Conservation (phyloP, 2,797 vertebrate species). For the Smutsia temminckii region DNA sequence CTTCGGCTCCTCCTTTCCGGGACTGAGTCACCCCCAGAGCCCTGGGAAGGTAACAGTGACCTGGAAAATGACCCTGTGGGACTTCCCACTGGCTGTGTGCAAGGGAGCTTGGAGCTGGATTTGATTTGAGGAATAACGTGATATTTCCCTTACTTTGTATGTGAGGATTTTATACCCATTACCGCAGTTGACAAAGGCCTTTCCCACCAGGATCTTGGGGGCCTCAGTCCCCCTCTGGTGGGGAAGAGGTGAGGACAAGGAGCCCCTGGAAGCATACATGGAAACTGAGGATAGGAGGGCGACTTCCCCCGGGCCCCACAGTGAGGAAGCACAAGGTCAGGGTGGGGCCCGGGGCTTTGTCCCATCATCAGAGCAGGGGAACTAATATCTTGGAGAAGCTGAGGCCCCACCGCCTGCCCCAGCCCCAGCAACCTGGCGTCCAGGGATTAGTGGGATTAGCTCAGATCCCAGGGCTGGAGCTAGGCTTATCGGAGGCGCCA, state of each 20-base stretch:
- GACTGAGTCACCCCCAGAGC: neutral
- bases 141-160: neutral
- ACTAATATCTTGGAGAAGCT: neutral
- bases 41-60: neutral
- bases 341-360: neutral
- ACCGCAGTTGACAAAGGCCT: neutral
- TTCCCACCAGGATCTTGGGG: neutral
- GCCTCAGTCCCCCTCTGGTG: neutral
- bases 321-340: neutral
- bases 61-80: neutral
- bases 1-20: neutral
- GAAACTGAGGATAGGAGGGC: neutral
- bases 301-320: neutral
- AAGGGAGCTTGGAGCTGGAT: accelerated
- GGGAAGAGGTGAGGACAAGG: neutral
- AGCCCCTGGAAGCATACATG: neutral
- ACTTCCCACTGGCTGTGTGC: neutral
- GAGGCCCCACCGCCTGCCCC: neutral
- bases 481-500: constrained; percentile 60
- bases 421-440: neutral
- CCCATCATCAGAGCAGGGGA: neutral
- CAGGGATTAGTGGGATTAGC: constrained; percentile 61
- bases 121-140: neutral
- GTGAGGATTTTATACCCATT: too few relatives aligned
- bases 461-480: neutral